Conservation (phyloP, 2,888 invertebrate genomes). For the Lasioglossum marginatum region DNA sequence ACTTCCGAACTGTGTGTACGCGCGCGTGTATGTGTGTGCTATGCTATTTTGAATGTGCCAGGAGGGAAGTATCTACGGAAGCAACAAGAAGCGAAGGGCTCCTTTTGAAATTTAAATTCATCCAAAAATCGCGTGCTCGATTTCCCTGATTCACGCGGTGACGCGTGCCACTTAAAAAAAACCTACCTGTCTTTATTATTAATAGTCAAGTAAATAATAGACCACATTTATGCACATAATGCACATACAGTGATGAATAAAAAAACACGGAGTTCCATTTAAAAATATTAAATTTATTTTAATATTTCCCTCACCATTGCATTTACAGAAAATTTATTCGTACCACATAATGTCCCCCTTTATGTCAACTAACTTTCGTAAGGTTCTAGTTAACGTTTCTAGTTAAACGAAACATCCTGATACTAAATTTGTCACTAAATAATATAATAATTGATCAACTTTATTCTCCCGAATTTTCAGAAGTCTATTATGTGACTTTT, state of each 20-base stretch:
- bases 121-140: constrained; percentile 22
- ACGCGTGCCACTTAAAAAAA: neutral
- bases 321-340: too few species aligned
- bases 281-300: too few species aligned
- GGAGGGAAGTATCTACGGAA: constrained; percentile 18
- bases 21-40: neutral
- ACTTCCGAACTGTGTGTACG: neutral
- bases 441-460: neutral
- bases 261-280: too few species aligned
- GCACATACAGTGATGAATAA: too few species aligned
- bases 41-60: constrained; percentile 18
- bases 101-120: constrained; percentile 44
- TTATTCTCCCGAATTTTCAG: neutral
- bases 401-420: too few species aligned
- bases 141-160: constrained; percentile 6
- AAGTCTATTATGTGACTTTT: neutral
- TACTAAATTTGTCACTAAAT: neutral
- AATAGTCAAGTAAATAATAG: neutral
- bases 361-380: too few species aligned
- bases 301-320: too few species aligned
- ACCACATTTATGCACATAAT: neutral
- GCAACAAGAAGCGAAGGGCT: constrained; percentile 19
- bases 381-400: too few species aligned
- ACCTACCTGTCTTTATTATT: neutral
- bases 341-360: too few species aligned